Conservation (phyloP, 2,888 invertebrate genomes). For the Heterodera filipjevi region DNA sequence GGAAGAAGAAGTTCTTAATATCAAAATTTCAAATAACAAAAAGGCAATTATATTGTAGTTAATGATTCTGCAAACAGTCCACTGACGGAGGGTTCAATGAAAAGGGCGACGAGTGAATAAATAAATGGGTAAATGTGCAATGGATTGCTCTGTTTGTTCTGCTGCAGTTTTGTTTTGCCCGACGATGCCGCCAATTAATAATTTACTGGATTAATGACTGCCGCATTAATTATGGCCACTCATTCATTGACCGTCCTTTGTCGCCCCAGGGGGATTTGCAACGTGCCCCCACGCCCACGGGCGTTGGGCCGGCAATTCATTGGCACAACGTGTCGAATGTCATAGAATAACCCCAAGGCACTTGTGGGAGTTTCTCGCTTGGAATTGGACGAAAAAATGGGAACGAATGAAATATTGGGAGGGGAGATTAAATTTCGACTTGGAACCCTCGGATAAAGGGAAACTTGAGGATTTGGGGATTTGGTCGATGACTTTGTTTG, state of each 20-base stretch:
- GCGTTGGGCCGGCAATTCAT: not conserved
- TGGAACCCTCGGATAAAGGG: not conserved
- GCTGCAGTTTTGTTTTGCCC: too few species aligned
- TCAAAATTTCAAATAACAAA: too few species aligned
- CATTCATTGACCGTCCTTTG: not conserved
- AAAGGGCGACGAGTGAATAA: too few species aligned
- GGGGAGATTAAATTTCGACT: slow-evolving; percentile 1
- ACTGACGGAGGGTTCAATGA: too few species aligned
- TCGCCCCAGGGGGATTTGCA: not conserved
- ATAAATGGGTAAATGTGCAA: too few species aligned
- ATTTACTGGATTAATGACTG: not conserved
- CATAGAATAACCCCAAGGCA: not conserved
- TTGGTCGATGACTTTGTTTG: slow-evolving; percentile 1
- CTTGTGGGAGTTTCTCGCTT: slow-evolving; percentile 1
- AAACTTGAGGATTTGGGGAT: slow-evolving; percentile 6
- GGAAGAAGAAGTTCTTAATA: too few species aligned
- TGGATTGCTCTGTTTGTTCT: too few species aligned
- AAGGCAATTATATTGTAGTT: too few species aligned
- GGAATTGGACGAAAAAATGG: not conserved
- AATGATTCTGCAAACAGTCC: too few species aligned
- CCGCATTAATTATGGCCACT: not conserved
- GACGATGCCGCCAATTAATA: too few species aligned
- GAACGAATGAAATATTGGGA: not conserved
- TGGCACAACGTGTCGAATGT: not conserved
- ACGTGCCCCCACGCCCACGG: not conserved